Evolutionary conservation across 2,797 vertebrate genomes (phyloP), one percentile per base, ranked within the genome.

Genomic region (Diceros bicornis): DNA sequence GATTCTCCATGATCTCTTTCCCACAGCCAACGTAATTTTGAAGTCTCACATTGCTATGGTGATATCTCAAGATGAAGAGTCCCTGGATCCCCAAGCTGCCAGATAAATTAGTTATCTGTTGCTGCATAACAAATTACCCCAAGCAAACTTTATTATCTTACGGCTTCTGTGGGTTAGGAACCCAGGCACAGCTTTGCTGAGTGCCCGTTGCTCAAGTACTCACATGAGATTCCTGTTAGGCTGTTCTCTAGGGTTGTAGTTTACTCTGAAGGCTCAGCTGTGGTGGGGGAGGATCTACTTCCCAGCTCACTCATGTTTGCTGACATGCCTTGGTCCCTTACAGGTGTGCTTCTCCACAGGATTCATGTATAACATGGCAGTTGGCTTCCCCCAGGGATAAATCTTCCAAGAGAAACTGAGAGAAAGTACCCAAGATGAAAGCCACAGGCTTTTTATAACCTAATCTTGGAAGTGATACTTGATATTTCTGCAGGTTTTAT

Each of bases 221-320:
- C 29, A 12, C 34, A 23, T 13, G 20, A 62, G 34, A 72, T 27
- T 55, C 7, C 13, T 61, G 1, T 32, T 11, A 32, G 34, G n/a
- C 44, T 62, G 2, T 62, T 71, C 44, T 61, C 47, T 18, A 34
- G 4, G 18, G 3, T 27, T 61, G 5, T 14, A 0, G 25, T 59
- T 13, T 78, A 27, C 52, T 29, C 29, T 37, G 18, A 83, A 89
- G 13, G 1, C 17, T 69, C 16, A 29, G 2, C 50, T 37, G 14
- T 41, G 29, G 29, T n/a, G 18, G 29, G 0, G 1, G 16, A 72
- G 2, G 2, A 44, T 47, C 50, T 37, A 13, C 0, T 8, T 59
- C 29, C 92, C 61, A 77, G 41, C 5, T 57, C 4, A 29, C 61
- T 47, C 21, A 20, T 2, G 4, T 41, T 6, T 88, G 9, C 27